phyloP scores from a whole-genome alignment of 37 sponge, comb jelly and placozoan genomes.

The Dysidea cf. avara region DNA sequence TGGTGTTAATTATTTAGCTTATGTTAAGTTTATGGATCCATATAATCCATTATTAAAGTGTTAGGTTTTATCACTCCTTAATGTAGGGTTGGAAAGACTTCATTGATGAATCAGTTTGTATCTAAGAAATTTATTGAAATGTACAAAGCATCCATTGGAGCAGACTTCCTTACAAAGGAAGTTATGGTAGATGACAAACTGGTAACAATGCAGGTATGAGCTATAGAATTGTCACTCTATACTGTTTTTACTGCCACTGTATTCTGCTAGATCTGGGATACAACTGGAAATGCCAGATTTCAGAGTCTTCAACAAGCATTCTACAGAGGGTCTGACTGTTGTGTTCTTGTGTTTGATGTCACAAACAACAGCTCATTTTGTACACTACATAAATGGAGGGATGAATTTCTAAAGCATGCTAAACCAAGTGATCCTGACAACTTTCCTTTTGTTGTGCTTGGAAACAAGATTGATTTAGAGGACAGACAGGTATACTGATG shows the following conservation, averaged over 20 bases:
- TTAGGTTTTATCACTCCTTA: no score
- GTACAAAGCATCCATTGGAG: slow-evolving; percentile 99
- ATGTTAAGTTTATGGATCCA: no score
- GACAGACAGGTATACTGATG: slow-evolving; percentile 72
- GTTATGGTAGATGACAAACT: slow-evolving; percentile 98
- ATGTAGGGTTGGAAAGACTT: slow-evolving; percentile 96
- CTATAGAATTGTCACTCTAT: neutral
- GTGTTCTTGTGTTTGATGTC: slow-evolving; percentile 96
- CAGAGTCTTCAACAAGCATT: slow-evolving; percentile 98
- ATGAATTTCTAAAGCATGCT: slow-evolving; percentile 98
- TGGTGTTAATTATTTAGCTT: no score
- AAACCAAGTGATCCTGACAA: slow-evolving; percentile 97
- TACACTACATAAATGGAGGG: slow-evolving; percentile 97
- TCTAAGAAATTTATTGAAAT: slow-evolving; percentile 98
- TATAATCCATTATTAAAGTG: no score
- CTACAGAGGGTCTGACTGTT: slow-evolving; percentile 98
- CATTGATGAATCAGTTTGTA: slow-evolving; percentile 99
- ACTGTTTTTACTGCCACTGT: neutral
- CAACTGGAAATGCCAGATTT: slow-evolving; percentile 98
- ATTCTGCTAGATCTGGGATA: slow-evolving; percentile 93
- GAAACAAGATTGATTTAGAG: slow-evolving; percentile 99
- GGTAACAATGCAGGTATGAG: slow-evolving; percentile 94
- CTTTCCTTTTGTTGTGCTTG: slow-evolving; percentile 98
- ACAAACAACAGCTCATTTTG: slow-evolving; percentile 97
- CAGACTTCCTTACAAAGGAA: slow-evolving; percentile 98